Base-by-base conservation (phyloP, 2,888 invertebrate species). In the Scrobipalpa costella region DNA sequence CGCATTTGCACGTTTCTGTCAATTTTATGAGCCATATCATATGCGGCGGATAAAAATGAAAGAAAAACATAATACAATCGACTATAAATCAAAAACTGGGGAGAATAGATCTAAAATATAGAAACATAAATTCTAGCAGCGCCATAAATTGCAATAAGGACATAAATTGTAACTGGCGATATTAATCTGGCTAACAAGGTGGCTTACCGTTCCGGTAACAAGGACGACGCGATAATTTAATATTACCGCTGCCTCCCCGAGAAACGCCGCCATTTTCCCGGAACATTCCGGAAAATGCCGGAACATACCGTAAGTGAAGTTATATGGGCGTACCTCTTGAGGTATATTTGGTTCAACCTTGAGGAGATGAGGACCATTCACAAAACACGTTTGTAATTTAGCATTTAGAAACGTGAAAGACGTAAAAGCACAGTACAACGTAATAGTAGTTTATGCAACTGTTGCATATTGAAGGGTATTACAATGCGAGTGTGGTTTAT, bases 161-260 rank as follows among this genome's bases (percentile, higher is more conserved):
- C 15, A 44, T 44, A 44, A 44, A 44, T 44, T 44, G 44, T n/a
- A 44, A 15, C n/a, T 15, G 44, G 15, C 44, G 44, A 44, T 50
- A 50, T 50, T 50, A 21, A 50, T 19, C 50, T 21, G 19, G 50
- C 50, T 50, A 19, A 50, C 50, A 49, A 49, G 49, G 19, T 7
- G 38, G 38, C 9, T 7, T 13, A 13, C 0, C 11, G 40, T 27
- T 5, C 40, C 17, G 19, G 9, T 7, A 50, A 13, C 50, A 21
- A 50, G 9, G 50, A 58, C 64, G 68, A 71, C 71, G 75, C 64
- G 68, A 71, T 71, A 75, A 78, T 77, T 75, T 71, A 72, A 79
- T 79, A 76, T 75, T 63, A 64, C 66, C 69, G 68, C 75, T 70
- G 76, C 73, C 74, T 72, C 68, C 63, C 64, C 62, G 59, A 33